Evolutionary conservation across 2,888 invertebrate genomes (phyloP), one percentile per base, ranked within the genome.

Genomic region (Phortica magna): DNA sequence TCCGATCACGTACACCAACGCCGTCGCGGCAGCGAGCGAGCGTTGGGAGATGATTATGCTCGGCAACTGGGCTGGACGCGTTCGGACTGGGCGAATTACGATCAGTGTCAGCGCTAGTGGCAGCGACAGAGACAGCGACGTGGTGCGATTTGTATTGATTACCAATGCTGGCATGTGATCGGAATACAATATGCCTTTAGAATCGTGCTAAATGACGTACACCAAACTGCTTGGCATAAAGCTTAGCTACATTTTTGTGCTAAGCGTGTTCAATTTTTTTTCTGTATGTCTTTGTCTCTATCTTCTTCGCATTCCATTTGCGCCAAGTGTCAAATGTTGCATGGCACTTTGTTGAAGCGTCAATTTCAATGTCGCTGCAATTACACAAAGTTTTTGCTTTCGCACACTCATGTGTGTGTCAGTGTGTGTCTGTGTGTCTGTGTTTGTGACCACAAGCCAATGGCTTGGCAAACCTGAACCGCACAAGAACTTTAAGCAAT

Each of bases 381-480:
- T 61, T 57, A 22, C 19, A 17, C 7, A 48, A 48, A 9, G 2
- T 5, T 48, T 48, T 48, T 48, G 48, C 5, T 12, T 48, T 12
- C 2, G 9, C 9, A 48, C 9, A 48, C 5, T 6, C 5, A 6
- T 48, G 48, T 12, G 48, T 14, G 48, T 7, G 12, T 65, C 65
- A 39, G 31, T 64, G 39, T 31, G 64, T 31, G 57, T 17, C 2
- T 22, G 14, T 48, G 48, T 48, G 14, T 14, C 2, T 12, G 10
- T 48, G 48, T n/a, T 2, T 9, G n/a, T 12, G 41, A 73, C 83
- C 88, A 78, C 85, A 88, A 87, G 78, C 79, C 82, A 75, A 72
- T 84, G 80, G 86, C 81, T 87, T 6, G 77, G 78, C 83, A 87
- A 81, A 88, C 85, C 88, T 79, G 87, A 85, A 48, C 14, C 48